These are phyloP conservation scores for Drosophila incognita DNA, from an alignment of 2,888 invertebrate genomes.

Conservation along the genomic window DNA sequence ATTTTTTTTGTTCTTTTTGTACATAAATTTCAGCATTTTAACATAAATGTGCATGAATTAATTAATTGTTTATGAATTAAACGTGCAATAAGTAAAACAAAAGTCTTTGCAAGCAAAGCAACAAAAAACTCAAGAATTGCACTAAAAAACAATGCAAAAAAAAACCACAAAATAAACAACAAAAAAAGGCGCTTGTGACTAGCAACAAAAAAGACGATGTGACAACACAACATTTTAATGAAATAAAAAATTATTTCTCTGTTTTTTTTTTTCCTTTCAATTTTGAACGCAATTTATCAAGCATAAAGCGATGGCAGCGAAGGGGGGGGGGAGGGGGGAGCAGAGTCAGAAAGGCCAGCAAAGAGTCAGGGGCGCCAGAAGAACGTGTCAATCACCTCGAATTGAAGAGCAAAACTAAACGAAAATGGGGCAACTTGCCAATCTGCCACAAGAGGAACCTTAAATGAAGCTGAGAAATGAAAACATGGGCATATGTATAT, in stretches of 20 bases:
- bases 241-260: constrained; percentile 31
- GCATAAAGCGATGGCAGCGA: constrained; percentile 1
- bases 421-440: constrained; percentile 35
- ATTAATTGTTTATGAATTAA: constrained; percentile 82
- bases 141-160: constrained; percentile 65
- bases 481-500: not conserved
- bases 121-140: constrained; percentile 63
- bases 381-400: constrained; percentile 78
- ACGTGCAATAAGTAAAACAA: constrained; percentile 68
- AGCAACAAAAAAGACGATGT: constrained; percentile 54
- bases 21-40: constrained; percentile 76
- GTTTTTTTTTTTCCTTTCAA: constrained; percentile 11
- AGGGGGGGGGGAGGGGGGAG: not conserved
- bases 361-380: constrained; percentile 73
- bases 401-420: constrained; percentile 29
- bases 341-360: constrained; percentile 21
- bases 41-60: constrained; percentile 78
- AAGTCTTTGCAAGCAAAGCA: constrained; percentile 59
- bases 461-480: constrained; percentile 9
- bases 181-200: constrained; percentile 63
- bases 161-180: constrained; percentile 64
- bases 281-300: constrained; percentile 11
- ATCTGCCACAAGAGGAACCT: constrained; percentile 22
- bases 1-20: constrained; percentile 44
- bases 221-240: constrained; percentile 61